Evolutionary conservation across 2,888 invertebrate genomes (phyloP).

Genomic region (Marronus borbonicus): DNA sequence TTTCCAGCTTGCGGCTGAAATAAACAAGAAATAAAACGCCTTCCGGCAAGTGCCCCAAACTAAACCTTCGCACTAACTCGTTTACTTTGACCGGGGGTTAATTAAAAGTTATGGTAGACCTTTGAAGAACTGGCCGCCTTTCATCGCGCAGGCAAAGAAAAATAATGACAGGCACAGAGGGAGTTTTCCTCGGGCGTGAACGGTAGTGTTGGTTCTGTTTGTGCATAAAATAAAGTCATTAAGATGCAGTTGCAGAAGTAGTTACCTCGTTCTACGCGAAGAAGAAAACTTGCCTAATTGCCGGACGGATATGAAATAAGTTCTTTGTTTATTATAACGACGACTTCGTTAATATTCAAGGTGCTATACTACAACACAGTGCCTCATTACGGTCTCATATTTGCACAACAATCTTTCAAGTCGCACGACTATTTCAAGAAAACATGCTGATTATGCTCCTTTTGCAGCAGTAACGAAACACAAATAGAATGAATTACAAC

Average conservation of each 20-base stretch:
- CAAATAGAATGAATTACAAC: no score
- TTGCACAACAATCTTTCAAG: not conserved
- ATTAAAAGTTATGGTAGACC: conserved; percentile 37
- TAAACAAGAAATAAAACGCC: conserved; percentile 4
- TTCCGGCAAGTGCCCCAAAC: not conserved
- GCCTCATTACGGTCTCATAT: not conserved
- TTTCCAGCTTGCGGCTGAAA: not conserved
- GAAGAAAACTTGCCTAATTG: conserved; percentile 19
- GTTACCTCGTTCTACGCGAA: not conserved
- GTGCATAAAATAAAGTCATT: conserved; percentile 34
- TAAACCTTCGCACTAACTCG: conserved; percentile 17
- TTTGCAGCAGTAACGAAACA: not conserved
- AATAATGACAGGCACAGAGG: not conserved
- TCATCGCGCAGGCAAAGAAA: not conserved
- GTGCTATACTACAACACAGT: not conserved
- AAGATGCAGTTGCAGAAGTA: conserved; percentile 31
- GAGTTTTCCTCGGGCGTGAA: not conserved
- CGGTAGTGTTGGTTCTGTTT: not conserved
- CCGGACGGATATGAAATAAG: conserved; percentile 9
- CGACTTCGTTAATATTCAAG: conserved; percentile 32
- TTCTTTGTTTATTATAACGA: conserved; percentile 23
- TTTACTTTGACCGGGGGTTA: conserved; percentile 33
- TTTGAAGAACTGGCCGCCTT: conserved; percentile 1
- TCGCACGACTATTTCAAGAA: not conserved
- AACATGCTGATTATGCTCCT: not conserved